Conservation (phyloP, 2,113 vertebrate genomes). For the Actinemys pallida region DNA sequence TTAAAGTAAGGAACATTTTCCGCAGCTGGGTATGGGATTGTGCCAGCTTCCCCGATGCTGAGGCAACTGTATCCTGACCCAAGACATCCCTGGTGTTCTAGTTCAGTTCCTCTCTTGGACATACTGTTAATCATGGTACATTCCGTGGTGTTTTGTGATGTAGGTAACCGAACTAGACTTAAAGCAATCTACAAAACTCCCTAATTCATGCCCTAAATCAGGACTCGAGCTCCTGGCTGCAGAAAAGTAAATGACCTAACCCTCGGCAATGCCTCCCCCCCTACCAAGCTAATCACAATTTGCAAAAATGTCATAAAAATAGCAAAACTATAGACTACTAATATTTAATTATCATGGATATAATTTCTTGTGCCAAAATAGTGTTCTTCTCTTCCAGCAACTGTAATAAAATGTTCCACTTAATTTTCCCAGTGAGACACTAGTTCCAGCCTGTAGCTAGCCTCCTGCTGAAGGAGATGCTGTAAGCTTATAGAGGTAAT, state of each 20-base stretch:
- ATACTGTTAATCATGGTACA: background rate
- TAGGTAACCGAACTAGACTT: background rate
- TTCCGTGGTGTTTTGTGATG: background rate
- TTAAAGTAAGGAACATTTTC: background rate
- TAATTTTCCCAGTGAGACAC: background rate
- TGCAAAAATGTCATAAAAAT: background rate
- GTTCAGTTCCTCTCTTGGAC: background rate
- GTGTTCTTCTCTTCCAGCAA: background rate
- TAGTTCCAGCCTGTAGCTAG: fast-evolving
- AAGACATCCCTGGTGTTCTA: background rate
- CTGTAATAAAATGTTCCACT: background rate
- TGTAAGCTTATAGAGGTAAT: background rate
- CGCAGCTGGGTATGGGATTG: background rate
- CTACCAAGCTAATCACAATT: background rate
- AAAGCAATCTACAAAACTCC: background rate
- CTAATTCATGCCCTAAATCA: background rate
- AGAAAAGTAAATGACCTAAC: background rate
- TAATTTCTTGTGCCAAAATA: background rate
- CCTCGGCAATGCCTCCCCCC: background rate
- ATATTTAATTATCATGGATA: background rate
- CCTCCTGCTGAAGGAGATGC: background rate
- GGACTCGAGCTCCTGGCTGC: background rate
- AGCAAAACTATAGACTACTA: background rate
- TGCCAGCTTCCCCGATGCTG: background rate
- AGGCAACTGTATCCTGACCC: background rate